Conservation (phyloP, 2,888 invertebrate genomes). For the Hirtodrosophila confusa region DNA sequence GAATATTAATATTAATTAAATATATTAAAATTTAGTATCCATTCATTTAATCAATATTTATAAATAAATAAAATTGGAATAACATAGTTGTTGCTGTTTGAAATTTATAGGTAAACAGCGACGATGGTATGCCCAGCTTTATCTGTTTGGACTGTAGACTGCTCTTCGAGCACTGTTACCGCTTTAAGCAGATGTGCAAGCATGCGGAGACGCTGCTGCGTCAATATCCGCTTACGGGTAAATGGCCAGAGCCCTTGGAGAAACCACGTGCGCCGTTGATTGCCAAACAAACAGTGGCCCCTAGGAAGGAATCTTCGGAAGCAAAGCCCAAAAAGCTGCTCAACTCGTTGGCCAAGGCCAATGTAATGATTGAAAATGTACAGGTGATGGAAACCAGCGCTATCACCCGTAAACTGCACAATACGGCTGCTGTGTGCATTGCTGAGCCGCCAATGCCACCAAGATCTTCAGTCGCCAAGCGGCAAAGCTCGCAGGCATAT, state of each 20-base stretch:
- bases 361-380: slow-evolving; percentile 42
- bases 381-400: slow-evolving; percentile 59
- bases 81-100: too few species aligned
- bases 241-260: slow-evolving; percentile 85
- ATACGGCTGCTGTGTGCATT: slow-evolving; percentile 37
- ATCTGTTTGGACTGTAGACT: slow-evolving; percentile 89
- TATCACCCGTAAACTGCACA: slow-evolving; percentile 57
- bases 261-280: slow-evolving; percentile 79
- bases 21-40: too few species aligned
- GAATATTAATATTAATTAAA: too few species aligned
- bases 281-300: slow-evolving; percentile 10
- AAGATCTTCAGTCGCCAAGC: neutral
- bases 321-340: slow-evolving; percentile 59
- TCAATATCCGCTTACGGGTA: slow-evolving; percentile 88
- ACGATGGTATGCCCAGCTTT: slow-evolving; percentile 90
- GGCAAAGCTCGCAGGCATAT: slow-evolving; percentile 42
- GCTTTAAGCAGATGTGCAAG: slow-evolving; percentile 90
- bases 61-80: too few species aligned
- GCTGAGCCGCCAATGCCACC: slow-evolving; percentile 48
- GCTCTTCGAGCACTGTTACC: slow-evolving; percentile 89
- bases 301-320: slow-evolving; percentile 13
- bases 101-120: slow-evolving; percentile 74
- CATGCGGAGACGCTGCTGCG: slow-evolving; percentile 89
- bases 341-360: slow-evolving; percentile 55
- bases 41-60: too few species aligned